A percentile compares a stretch with the other conserved stretches of the same genome.
Conservation (phyloP, 2,797 vertebrate species). For the Falco peregrinus region DNA sequence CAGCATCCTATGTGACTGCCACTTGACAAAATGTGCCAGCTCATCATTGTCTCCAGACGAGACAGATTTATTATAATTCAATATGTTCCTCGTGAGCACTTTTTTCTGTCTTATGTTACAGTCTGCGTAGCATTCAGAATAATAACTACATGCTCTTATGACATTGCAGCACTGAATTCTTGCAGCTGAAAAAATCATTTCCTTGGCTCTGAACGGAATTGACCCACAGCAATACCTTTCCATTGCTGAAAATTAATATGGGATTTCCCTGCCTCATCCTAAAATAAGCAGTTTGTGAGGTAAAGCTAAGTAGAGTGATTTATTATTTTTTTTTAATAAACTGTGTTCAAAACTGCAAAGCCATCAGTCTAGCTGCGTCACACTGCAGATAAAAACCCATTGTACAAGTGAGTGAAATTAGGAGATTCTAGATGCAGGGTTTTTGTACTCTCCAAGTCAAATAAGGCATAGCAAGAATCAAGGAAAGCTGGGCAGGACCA, state of each 20-base stretch:
- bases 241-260: conserved; percentile 20
- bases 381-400: conserved; percentile 34
- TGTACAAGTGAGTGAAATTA: neutral
- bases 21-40: conserved; percentile 77
- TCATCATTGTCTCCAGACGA: conserved; percentile 75
- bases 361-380: neutral
- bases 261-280: neutral
- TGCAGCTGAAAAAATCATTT: conserved; percentile 33
- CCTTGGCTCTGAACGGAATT: conserved; percentile 23
- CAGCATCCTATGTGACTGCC: conserved; percentile 71
- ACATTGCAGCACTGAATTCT: conserved; percentile 59
- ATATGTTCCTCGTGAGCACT: conserved; percentile 73
- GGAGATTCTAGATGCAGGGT: neutral
- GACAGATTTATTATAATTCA: conserved; percentile 79
- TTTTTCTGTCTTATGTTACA: conserved; percentile 70
- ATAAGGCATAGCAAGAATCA: conserved; percentile 30
- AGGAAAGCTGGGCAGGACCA: neutral
- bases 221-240: neutral
- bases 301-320: neutral
- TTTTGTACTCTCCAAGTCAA: conserved; percentile 33
- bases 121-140: conserved; percentile 63
- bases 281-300: neutral
- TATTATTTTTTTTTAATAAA: neutral
- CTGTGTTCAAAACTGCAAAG: neutral
- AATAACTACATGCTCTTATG: conserved; percentile 64